Evolutionary conservation across 2,888 invertebrate genomes (phyloP), one percentile per base, ranked within the genome.

Genomic region (Pogonocherus hispidulus): DNA sequence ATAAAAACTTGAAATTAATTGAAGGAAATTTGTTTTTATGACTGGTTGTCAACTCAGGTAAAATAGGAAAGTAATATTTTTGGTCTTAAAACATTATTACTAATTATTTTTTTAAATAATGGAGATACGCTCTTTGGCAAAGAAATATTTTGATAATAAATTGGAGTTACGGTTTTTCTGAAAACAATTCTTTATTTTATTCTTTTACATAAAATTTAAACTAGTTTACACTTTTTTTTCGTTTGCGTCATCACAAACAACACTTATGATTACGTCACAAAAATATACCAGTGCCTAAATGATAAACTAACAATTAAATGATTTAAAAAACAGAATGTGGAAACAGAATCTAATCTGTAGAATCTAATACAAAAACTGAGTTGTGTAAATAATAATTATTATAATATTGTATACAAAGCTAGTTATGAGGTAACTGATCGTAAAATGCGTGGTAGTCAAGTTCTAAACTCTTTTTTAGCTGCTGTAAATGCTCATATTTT

Each of bases 401-500:
- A n/a, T n/a, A n/a, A n/a, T n/a, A n/a, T n/a, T n/a, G n/a, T n/a
- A n/a, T n/a, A n/a, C n/a, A n/a, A n/a, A n/a, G n/a, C 16, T 16
- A 66, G 14, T 19, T 20, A 49, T 60, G 60, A 18, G 60, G 60
- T 32, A 60, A 20, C 46, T 66, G 23, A 62, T 60, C 69, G 56
- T 69, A 69, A 69, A 66, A 69, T 66, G 60, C 52, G 62, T 69
- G 66, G 55, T 66, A 69, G 62, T 69, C 69, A 60, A 47, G 60
- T 35, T 60, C 60, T 37, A 69, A 62, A 66, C 66, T 69, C 16
- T 60, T 66, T 62, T 66, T 66, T 44, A 62, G 69, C 23, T 55
- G 69, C 60, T 66, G 66, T 55, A 69, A 62, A 60, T 66, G 69
- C 37, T 66, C 55, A 66, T 55, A 66, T 69, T 69, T 69, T 60